Evolutionary conservation across 1,140 invertebrate genomes (phyloP), one percentile per base, ranked within the genome.

Genomic region (Choristoneura fumiferana): DNA sequence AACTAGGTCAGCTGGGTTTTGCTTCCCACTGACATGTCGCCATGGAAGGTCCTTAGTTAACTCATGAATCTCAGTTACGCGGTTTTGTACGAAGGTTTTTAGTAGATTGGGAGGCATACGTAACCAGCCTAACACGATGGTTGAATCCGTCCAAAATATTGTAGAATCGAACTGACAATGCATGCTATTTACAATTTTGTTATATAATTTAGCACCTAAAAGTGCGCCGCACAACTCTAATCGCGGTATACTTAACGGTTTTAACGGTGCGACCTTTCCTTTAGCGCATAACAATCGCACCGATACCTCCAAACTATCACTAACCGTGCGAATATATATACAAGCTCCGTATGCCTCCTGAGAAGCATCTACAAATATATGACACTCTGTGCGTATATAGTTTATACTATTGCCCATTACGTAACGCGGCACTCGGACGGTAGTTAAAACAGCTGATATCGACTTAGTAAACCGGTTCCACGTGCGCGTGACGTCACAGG

Each of bases 151-250:
- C 73, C 0, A 90, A 78, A 65, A 80, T 90, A 0, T 70, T 71
- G 54, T 89, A 81, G 34, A 81, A 66, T 0, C 45, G 35, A n/a
- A 60, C 35, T 0, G 73, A 61, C n/a, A 58, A 34, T 6, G 37
- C 36, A 8, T 17, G 34, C 1, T n/a, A n/a, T n/a, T n/a, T n/a
- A n/a, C n/a, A n/a, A n/a, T n/a, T n/a, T n/a, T n/a, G n/a, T n/a
- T n/a, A n/a, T n/a, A n/a, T n/a, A 84, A 39, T 8, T 57, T 40
- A 38, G 76, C 64, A n/a, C n/a, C n/a, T n/a, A n/a, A n/a, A n/a
- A n/a, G n/a, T n/a, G n/a, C n/a, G n/a, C n/a, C n/a, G n/a, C 70
- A 81, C 3, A 91, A 62, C 70, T 91, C 91, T 17, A 91, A 57
- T 36, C 81, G 29, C 4, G 86, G 81, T 17, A 90, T 77, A 1